phyloP scores from a whole-genome alignment of 1,140 invertebrate species.

The Lasioglossum baleicum region DNA sequence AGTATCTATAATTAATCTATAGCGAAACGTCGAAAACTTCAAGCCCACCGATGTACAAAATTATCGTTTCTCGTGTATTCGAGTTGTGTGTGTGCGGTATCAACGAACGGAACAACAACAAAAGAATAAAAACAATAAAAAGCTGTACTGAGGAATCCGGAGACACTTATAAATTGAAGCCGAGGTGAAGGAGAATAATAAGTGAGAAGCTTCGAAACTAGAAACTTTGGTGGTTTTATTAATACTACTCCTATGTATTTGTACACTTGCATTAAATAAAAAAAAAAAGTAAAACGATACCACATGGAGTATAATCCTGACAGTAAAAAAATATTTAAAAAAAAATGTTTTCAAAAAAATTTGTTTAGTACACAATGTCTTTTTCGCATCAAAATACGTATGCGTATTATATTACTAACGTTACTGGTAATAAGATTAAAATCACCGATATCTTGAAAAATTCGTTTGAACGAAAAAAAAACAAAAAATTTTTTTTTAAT shows the following conservation, averaged over 20 bases:
- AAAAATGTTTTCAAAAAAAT: neutral
- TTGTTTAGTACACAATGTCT: neutral
- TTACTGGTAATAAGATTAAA: no score
- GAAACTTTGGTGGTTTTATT: constrained; percentile 21
- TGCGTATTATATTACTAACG: neutral
- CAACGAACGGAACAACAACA: no score
- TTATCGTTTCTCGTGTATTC: neutral
- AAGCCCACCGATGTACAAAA: neutral
- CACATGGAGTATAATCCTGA: neutral
- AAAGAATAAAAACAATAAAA: neutral
- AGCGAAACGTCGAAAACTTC: neutral
- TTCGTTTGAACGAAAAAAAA: no score
- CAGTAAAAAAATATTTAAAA: neutral
- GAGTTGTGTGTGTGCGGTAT: neutral
- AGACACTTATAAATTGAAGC: neutral
- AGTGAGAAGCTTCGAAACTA: constrained; percentile 11
- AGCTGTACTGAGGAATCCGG: neutral
- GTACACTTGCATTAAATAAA: neutral
- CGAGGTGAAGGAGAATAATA: constrained; percentile 15
- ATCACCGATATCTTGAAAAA: neutral
- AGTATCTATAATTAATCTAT: neutral
- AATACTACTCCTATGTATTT: neutral
- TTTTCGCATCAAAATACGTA: neutral
- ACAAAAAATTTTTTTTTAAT: no score
- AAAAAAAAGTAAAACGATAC: neutral